Evolutionary conservation across 2,888 invertebrate genomes (phyloP).

Genomic region (Scaptodrosophila latifasciaeformis): DNA sequence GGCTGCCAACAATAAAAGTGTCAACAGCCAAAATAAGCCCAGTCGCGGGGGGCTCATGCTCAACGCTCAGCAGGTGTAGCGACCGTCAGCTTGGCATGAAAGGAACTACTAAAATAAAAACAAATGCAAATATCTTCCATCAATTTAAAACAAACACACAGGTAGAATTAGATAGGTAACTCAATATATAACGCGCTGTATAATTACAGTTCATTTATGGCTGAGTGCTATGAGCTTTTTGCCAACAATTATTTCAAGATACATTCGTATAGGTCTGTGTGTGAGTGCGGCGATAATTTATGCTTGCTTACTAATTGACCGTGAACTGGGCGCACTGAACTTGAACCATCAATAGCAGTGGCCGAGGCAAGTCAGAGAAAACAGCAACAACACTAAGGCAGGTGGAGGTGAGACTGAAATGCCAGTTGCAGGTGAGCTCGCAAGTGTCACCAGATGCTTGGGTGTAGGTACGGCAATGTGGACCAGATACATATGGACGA

Average conservation of each 20-base stretch:
- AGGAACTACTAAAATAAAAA: too few relatives aligned
- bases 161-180: neutral
- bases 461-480: neutral
- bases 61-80: slow-evolving; percentile 66
- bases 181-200: too few relatives aligned
- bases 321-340: slow-evolving; percentile 60
- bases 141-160: neutral
- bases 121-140: slow-evolving; percentile 5
- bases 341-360: slow-evolving; percentile 56
- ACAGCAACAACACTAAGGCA: too few relatives aligned
- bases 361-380: too few relatives aligned
- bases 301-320: slow-evolving; percentile 53
- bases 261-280: slow-evolving; percentile 4
- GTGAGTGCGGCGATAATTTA: slow-evolving; percentile 34
- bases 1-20: slow-evolving; percentile 64
- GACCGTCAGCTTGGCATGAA: too few relatives aligned
- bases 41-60: slow-evolving; percentile 44
- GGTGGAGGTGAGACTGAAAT: slow-evolving; percentile 35
- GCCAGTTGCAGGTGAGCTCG: slow-evolving; percentile 50
- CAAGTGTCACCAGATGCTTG: slow-evolving; percentile 8
- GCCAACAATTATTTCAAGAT: slow-evolving; percentile 7
- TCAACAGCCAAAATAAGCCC: slow-evolving; percentile 69
- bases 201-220: slow-evolving; percentile 25
- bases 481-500: too few relatives aligned
- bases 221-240: slow-evolving; percentile 32